Base-by-base conservation (phyloP, 1,140 invertebrate genomes). In the Drosophila novamexicana region DNA sequence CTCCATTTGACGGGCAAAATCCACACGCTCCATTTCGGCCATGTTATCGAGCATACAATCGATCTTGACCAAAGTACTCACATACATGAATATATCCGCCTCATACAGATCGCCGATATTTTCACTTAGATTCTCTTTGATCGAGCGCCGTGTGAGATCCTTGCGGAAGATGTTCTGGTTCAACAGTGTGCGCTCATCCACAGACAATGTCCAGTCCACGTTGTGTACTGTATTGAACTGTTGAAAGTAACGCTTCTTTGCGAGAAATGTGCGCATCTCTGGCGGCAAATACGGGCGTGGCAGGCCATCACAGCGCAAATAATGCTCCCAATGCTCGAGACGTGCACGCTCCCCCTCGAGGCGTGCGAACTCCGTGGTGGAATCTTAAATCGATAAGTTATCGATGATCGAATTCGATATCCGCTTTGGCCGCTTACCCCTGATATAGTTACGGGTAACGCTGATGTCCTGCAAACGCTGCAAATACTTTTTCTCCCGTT, bases 241-340 rank as follows among this genome's bases (percentile, higher is more conserved):
- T n/a, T 86, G 81, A 16, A 45, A 81, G 22, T 72, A 39, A 0
- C 73, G 74, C 12, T 69, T 62, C 42, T 80, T 75, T 1, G 52
- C 71, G 1, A 90, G 44, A 72, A 88, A 89, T 1, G 64, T 64
- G 6, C 90, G 76, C 36, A 91, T 72, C 36, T 90, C 86, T 9
- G 79, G 68, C 7, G 90, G 86, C 2, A 57, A 9, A 59, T 77
- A 67, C 3, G 90, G 77, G 6, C 71, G 74, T 0, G 90, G 90
- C n/a, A 91, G 12, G 0, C 83, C 86, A 63, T 82, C 77, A 7
- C 90, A 91, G 8, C 68, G 70, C 40, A 90, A 14, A 44, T 69
- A 77, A 18, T 71, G 66, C 0, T 75, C 61, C 90, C 90, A 91
- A n/a, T 75, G 69, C 1, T 66, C 79, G 7, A 29, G 16, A 6